Evolutionary conservation across 2,797 vertebrate genomes (phyloP).

Genomic region (Neosalanx taihuensis): DNA sequence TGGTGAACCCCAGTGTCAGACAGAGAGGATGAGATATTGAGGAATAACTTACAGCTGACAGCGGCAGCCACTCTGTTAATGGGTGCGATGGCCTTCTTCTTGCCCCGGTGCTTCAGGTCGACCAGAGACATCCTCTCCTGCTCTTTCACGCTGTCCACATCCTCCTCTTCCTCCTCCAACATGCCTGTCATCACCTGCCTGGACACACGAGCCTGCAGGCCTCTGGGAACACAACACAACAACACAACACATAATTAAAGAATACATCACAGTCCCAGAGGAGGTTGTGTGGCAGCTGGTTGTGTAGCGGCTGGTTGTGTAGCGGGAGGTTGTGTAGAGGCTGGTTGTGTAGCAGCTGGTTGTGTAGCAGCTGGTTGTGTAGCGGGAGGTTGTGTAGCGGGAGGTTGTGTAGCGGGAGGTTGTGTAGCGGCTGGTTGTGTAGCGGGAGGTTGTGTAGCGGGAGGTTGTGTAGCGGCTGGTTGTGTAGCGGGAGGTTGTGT

Average conservation of each 20-base stretch:
- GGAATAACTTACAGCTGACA: slow-evolving; percentile 73
- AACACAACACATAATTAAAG: neutral
- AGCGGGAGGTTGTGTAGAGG: no score
- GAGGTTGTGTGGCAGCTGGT: no score
- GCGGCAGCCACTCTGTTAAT: slow-evolving; percentile 77
- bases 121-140: slow-evolving; percentile 81
- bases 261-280: neutral
- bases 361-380: no score
- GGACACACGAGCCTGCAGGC: slow-evolving; percentile 89
- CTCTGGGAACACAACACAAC: slow-evolving; percentile 62
- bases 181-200: slow-evolving; percentile 81
- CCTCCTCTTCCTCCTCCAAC: slow-evolving; percentile 61
- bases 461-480: no score
- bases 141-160: slow-evolving; percentile 53
- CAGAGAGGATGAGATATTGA: neutral
- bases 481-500: no score
- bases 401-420: no score
- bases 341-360: no score
- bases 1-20: neutral
- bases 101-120: slow-evolving; percentile 86
- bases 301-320: no score
- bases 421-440: no score
- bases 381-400: no score
- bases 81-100: slow-evolving; percentile 82
- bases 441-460: no score